Base-by-base conservation (phyloP, 1,140 invertebrate genomes). In the Calephelis virginiensis region DNA sequence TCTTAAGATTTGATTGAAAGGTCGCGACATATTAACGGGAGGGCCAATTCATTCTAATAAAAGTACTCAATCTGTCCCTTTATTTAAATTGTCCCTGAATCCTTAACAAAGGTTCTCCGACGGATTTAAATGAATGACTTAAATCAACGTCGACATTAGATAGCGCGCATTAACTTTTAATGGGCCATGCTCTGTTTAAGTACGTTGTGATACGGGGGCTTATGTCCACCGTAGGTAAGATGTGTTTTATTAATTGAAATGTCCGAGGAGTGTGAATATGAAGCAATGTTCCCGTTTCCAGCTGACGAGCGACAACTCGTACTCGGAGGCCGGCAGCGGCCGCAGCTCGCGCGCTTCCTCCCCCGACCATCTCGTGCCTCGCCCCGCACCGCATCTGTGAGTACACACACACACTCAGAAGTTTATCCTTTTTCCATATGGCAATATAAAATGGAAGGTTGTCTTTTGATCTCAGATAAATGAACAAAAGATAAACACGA, bases 311-410 rank as follows among this genome's bases (percentile, higher is more conserved):
- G 86, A 89, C 74, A 86, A 89, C 72, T 91, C 90, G 66, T 90
- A 87, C 80, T 82, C 82, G 66, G 85, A 88, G 69, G 84, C 81
- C 48, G 82, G 85, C 71, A 92, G 92, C 74, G 91, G 85, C 70
- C 91, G 92, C 71, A 92, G 91, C 79, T 92, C 92, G 73, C 89
- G 93, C 75, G 89, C 93, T 37, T 92, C 92, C 5, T 93, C 92
- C 53, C 93, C 93, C 53, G 92, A 93, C 79, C 92, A 93, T 77
- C 89, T 93, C 72, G 92, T 92, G 72, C 92, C 92, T 6, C 85
- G 91, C 63, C 77, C 67, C 64, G 12, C 67, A 68, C 69, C 68
- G 59, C 69, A 40, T 28, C n/a, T n/a, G n/a, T n/a, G n/a, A n/a
- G n/a, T n/a, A n/a, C n/a, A n/a, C n/a, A n/a, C n/a, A n/a, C 46